phyloP scores from a whole-genome alignment of 2,113 vertebrate species.

The Prolemur simus region DNA sequence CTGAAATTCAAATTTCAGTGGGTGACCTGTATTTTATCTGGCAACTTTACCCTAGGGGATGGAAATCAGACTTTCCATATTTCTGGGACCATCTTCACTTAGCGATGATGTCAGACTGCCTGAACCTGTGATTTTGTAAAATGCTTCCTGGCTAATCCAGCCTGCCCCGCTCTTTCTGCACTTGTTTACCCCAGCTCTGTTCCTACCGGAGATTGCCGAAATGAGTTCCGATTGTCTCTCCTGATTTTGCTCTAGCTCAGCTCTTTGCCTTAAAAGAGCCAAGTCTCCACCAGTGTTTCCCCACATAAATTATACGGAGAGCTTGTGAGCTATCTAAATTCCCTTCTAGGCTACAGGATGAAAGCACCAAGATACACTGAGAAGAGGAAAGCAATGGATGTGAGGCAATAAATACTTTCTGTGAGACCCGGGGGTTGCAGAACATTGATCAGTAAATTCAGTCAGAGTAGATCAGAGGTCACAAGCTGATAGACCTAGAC shows the following conservation, averaged over 20 bases:
- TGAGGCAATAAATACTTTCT: not conserved
- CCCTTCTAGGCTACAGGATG: not conserved
- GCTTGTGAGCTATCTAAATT: not conserved
- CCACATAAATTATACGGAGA: conserved; percentile 33
- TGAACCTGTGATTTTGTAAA: not conserved
- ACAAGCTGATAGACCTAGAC: not conserved
- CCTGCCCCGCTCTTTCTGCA: not conserved
- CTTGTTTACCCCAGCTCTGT: conserved; percentile 12
- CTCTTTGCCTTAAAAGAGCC: conserved; percentile 36
- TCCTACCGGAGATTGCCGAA: not conserved
- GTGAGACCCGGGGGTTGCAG: not conserved
- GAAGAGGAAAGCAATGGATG: not conserved
- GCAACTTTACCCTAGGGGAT: not conserved
- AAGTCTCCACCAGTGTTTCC: conserved; percentile 14
- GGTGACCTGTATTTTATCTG: not conserved
- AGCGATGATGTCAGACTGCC: not conserved
- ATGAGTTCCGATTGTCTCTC: conserved; percentile 49
- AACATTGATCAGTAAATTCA: not conserved
- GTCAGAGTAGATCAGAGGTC: not conserved
- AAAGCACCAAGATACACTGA: not conserved
- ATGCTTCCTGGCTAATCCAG: conserved; percentile 22
- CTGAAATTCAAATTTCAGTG: conserved; percentile 17
- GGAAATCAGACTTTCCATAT: not conserved
- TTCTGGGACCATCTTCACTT: not conserved
- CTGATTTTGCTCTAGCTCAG: conserved; percentile 52